These are phyloP conservation scores for Drosophila subsilvestris DNA, from an alignment of 2,888 invertebrate genomes.

Conservation along the genomic window DNA sequence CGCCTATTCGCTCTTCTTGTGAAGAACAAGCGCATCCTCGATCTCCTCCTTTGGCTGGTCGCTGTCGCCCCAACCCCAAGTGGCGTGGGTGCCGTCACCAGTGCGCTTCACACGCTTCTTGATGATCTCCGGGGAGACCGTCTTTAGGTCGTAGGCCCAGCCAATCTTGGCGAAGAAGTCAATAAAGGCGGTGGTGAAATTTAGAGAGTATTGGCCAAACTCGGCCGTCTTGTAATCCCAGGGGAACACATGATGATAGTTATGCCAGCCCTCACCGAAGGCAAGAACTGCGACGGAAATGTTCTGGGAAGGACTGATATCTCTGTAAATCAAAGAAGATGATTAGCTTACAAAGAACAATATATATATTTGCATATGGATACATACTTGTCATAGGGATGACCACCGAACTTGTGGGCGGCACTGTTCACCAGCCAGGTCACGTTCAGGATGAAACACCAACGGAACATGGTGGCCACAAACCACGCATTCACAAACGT, in stretches of 20 bases:
- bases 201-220: constrained; percentile 89
- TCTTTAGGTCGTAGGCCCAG: constrained; percentile 94
- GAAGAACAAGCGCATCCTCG: constrained; percentile 86
- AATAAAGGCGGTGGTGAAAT: constrained; percentile 91
- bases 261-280: constrained; percentile 92
- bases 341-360: not conserved
- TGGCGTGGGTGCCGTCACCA: constrained; percentile 89
- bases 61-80: constrained; percentile 93
- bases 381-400: constrained; percentile 89
- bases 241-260: constrained; percentile 93
- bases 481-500: constrained; percentile 88
- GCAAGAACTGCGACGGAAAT: constrained; percentile 87
- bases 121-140: constrained; percentile 89
- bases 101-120: constrained; percentile 89
- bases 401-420: constrained; percentile 92
- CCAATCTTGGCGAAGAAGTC: constrained; percentile 93
- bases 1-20: constrained; percentile 86
- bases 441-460: constrained; percentile 91
- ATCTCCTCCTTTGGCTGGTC: constrained; percentile 87
- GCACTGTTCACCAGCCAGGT: constrained; percentile 97
- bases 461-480: constrained; percentile 90
- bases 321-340: constrained; percentile 74
- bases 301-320: constrained; percentile 89
- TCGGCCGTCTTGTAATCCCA: constrained; percentile 94
- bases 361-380: not conserved